Base-by-base conservation (phyloP, 2,113 vertebrate genomes). In the Heterochromis multidens region DNA sequence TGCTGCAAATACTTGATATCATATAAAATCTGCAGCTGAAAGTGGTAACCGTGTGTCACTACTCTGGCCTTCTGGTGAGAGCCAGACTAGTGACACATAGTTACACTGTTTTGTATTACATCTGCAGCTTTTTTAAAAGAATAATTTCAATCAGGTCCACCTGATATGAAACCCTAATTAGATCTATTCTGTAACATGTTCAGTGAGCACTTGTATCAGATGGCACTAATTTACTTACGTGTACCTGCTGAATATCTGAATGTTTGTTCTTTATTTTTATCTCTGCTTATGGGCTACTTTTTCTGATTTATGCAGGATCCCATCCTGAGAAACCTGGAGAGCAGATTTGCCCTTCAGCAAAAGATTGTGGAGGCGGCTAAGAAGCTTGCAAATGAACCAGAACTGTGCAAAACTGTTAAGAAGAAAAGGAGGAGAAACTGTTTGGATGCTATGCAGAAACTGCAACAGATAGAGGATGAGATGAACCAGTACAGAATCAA, bases 321-420 rank as follows among this genome's bases (percentile, higher is more conserved):
- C 0, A 87, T 97, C 77, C 92, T 99, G 72, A 97, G 98, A 90
- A 97, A 98, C 88, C 92, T 99, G 95, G 98, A 99, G 93, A 97
- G 97, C 93, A 97, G 98, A 83, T 99, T 99, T 80, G 95, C 98
- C 21, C 97, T 99, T 84, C 99, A 99, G 91, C 97, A 97, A 84
- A 99, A 99, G 94, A 96, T 99, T 63, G 97, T 99, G 37, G 98
- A 99, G 94, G 99, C 99, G 9, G 97, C 97, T 0, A 98, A 98
- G 94, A 99, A 98, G 91, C 97, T 99, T 4, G 97, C 97, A 17
- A 96, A 88, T 0, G 99, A 99, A 91, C 52, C 96, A 3, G 98
- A 99, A 72, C 90, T 99, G 54, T 97, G 97, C 89, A 99, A 99
- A 94, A 98, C 97, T 0, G 97, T 98, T 80, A 99, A 97, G 95